Conservation (phyloP, 2,797 vertebrate species). For the Aythya fuligula region DNA sequence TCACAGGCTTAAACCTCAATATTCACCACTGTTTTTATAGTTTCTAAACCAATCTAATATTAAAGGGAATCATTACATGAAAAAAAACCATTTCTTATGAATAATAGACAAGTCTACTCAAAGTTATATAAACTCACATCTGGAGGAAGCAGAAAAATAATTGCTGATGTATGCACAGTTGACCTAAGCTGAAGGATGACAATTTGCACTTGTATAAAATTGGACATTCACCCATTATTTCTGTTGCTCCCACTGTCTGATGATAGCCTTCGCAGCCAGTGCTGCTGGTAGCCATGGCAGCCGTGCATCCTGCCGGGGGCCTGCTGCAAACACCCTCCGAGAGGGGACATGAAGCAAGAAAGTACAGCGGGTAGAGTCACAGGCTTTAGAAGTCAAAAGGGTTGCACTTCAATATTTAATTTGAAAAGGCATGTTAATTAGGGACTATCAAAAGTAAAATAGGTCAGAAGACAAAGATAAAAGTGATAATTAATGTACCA, state of each 20-base stretch:
- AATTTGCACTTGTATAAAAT: not conserved
- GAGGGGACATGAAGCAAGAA: not conserved
- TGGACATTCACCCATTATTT: constrained; percentile 44
- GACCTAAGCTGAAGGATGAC: constrained; percentile 22
- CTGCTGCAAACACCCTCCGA: not conserved
- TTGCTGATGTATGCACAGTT: not conserved
- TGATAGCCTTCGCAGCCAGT: constrained; percentile 33
- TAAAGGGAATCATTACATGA: not conserved
- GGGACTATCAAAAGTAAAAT: not conserved
- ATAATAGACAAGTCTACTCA: not conserved
- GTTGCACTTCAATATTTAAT: not conserved
- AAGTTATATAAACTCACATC: not conserved
- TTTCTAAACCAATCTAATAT: not conserved
- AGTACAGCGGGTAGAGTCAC: not conserved
- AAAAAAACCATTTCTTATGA: not conserved
- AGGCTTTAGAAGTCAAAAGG: not conserved
- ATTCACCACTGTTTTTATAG: not conserved
- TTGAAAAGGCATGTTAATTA: not conserved
- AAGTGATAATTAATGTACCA: not conserved
- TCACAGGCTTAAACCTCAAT: not conserved
- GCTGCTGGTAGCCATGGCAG: constrained; percentile 78
- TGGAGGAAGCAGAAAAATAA: constrained; percentile 31
- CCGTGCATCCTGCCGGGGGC: not conserved
- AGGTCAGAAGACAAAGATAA: not conserved
- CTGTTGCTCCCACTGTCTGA: constrained; percentile 33